Base-by-base conservation (phyloP, 2,113 vertebrate genomes). In the Chloropsis hardwickii region DNA sequence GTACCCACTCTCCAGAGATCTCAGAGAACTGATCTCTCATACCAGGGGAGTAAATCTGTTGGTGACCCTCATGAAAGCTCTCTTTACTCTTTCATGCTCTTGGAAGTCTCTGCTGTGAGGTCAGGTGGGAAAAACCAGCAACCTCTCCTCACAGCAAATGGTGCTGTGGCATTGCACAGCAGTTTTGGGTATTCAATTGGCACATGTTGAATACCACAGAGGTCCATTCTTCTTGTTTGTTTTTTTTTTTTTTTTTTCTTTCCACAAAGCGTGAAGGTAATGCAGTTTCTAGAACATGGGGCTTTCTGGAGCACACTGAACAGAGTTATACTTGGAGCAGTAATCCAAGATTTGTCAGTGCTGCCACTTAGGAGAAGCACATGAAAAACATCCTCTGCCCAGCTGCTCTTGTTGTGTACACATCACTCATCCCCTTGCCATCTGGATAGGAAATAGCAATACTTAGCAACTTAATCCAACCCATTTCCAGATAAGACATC, bases 21-120 rank as follows among this genome's bases (percentile, higher is more conserved):
- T 80, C 0, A 0, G 13, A 2, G 1, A 42, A 45, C 0, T 3
- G 14, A 8, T 1, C 1, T 20, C 12, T 74, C 22, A n/a, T n/a
- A 20, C 15, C 0, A 0, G 42, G 3, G 24, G 6, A 70, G 2
- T 22, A 31, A 53, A n/a, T 42, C 27, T 22, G 10, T 28, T 56
- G 12, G 12, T 24, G 21, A 79, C 7, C 2, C 6, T 60, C 29
- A 24, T 1, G 0, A 33, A 58, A 69, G 15, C 0, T 2, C 17
- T 83, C 18, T n/a, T 57, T 33, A 8, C 20, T 33, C 54, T 50
- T 50, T 39, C 1, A 0, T 17, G 14, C 45, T 33, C 25, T 61
- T n/a, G 39, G n/a, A 73, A 19, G 9, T 29, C 31, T 56, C 24
- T 51, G 16, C 40, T 16, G 21, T 45, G 56, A 40, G 25, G 19